Conservation (phyloP, 35 echinoderm and acorn worm species). For the Holothuria glaberrima region DNA sequence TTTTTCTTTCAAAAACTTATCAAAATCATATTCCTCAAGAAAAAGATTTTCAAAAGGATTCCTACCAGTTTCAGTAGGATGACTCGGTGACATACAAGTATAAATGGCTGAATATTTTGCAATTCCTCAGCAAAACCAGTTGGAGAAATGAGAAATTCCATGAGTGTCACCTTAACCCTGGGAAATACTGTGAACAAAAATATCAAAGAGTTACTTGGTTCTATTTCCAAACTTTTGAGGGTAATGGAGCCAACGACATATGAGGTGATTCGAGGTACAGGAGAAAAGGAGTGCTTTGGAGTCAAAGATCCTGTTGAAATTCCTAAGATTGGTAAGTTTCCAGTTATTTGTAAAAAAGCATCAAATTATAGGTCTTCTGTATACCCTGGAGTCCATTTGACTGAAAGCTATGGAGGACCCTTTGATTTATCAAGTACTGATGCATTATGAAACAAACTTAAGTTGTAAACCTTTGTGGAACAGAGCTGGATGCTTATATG, state of each 20-base stretch:
- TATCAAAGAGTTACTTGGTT: slow-evolving; percentile 73
- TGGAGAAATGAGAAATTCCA: neutral
- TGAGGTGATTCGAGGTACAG: slow-evolving; percentile 56
- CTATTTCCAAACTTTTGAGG: slow-evolving; percentile 74
- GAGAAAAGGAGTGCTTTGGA: slow-evolving; percentile 57
- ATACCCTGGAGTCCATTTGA: too few species aligned
- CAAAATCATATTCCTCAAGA: neutral
- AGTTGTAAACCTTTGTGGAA: too few species aligned
- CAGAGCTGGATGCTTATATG: too few species aligned
- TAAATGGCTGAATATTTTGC: neutral
- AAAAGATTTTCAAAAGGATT: neutral
- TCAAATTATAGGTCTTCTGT: too few species aligned
- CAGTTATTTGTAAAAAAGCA: too few species aligned
- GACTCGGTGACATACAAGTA: too few species aligned
- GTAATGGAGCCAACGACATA: slow-evolving; percentile 75
- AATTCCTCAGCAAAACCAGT: slow-evolving; percentile 16
- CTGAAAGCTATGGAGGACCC: too few species aligned
- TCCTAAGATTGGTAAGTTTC: slow-evolving; percentile 17
- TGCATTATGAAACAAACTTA: too few species aligned
- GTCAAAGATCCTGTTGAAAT: slow-evolving; percentile 14
- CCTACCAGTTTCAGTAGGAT: too few species aligned
- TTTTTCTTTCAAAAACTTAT: neutral
- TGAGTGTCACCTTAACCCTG: slow-evolving; percentile 72
- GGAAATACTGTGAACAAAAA: slow-evolving; percentile 61
- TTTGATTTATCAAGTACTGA: too few species aligned